Conservation (phyloP, 2,113 vertebrate genomes). For the Siniperca knerii region DNA sequence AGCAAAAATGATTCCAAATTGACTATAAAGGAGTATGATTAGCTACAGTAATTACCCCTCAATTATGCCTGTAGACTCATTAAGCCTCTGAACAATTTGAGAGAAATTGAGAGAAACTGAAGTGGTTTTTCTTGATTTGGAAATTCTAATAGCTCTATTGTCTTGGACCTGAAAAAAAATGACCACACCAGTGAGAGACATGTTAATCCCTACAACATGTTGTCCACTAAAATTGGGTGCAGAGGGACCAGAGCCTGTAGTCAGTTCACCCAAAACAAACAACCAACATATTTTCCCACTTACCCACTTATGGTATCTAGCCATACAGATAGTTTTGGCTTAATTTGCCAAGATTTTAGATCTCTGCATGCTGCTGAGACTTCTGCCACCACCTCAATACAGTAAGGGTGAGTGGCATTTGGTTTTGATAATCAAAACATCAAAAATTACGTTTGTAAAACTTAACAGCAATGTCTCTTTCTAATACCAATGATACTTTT, state of each 20-base stretch:
- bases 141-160: slow-evolving; percentile 52
- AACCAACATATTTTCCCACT: slow-evolving; percentile 35
- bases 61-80: slow-evolving; percentile 55
- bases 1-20: slow-evolving; percentile 39
- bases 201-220: slow-evolving; percentile 50
- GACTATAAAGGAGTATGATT: slow-evolving; percentile 55
- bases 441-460: slow-evolving; percentile 1
- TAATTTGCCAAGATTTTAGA: slow-evolving; percentile 15
- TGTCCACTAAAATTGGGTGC: slow-evolving; percentile 42
- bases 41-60: slow-evolving; percentile 47
- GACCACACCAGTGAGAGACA: slow-evolving; percentile 25
- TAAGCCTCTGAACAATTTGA: slow-evolving; percentile 51
- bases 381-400: slow-evolving; percentile 5
- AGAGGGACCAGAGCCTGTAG: slow-evolving; percentile 34
- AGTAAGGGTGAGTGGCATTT: slow-evolving; percentile 9
- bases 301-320: slow-evolving; percentile 9
- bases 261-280: slow-evolving; percentile 47
- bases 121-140: slow-evolving; percentile 37
- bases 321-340: slow-evolving; percentile 7
- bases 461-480: not conserved
- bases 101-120: slow-evolving; percentile 43
- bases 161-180: slow-evolving; percentile 38
- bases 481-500: not conserved
- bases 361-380: slow-evolving; percentile 1
- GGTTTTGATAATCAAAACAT: slow-evolving; percentile 17